Evolutionary conservation across 2,113 vertebrate species (phyloP).

Genomic region (Anguilla rostrata): DNA sequence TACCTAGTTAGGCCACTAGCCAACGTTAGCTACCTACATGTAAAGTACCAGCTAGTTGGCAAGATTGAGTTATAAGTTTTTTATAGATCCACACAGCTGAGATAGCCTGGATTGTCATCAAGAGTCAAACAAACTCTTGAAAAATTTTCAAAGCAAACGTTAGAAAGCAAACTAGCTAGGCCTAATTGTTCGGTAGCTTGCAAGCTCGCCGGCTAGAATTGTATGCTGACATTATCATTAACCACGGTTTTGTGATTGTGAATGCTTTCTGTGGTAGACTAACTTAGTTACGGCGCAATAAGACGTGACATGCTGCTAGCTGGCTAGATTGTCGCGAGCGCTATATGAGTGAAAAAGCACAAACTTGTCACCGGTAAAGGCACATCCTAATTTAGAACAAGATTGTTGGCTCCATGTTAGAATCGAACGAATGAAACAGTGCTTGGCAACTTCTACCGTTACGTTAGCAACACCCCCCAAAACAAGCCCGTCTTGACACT

Average conservation of each 20-base stretch:
- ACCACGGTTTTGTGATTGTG: constrained; percentile 1
- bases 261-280: not conserved
- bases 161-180: not conserved
- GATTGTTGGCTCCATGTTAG: not conserved
- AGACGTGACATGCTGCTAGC: not conserved
- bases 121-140: not conserved
- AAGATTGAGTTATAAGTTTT: not conserved
- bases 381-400: not conserved
- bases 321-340: not conserved
- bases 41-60: not conserved
- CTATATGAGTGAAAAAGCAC: not conserved
- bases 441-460: not conserved
- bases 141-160: not conserved
- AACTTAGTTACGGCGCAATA: not conserved
- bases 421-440: not conserved
- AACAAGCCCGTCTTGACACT: constrained; percentile 20
- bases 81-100: not conserved
- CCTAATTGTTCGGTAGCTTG: not conserved
- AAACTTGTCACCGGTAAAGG: not conserved
- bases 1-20: not conserved
- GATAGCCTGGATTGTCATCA: not conserved
- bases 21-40: not conserved
- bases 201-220: not conserved
- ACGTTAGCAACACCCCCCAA: not conserved
- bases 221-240: not conserved